These are phyloP conservation scores for Papilio dardanus DNA, from an alignment of 1,140 invertebrate genomes.

Conservation along the genomic window DNA sequence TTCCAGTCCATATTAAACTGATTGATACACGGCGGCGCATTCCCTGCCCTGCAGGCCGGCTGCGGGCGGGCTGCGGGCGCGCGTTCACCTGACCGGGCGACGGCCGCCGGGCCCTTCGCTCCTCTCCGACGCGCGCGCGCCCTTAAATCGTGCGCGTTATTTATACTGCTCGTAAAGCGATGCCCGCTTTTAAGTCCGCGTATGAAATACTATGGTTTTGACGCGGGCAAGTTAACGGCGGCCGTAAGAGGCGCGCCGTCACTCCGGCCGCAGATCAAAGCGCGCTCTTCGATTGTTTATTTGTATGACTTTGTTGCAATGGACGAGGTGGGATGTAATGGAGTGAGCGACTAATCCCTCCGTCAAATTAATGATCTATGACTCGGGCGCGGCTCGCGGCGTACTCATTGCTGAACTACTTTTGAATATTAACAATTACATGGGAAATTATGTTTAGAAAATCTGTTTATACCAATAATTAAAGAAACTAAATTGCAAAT, in stretches of 20 bases:
- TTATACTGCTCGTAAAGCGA: slow-evolving; percentile 57
- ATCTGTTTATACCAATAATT: too few species aligned
- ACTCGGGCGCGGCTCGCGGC: not conserved
- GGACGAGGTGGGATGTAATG: slow-evolving; percentile 51
- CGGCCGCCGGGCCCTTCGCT: slow-evolving; percentile 45
- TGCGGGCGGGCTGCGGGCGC: not conserved
- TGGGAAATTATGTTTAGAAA: too few species aligned
- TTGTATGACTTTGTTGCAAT: slow-evolving; percentile 60
- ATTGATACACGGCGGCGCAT: slow-evolving; percentile 29
- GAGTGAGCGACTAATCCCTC: slow-evolving; percentile 44
- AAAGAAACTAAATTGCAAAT: too few species aligned
- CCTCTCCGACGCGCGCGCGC: slow-evolving; percentile 44
- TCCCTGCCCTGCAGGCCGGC: not conserved
- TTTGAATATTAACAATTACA: not conserved
- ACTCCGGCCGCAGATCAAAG: slow-evolving; percentile 58
- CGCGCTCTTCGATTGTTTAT: slow-evolving; percentile 54
- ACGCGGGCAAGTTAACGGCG: slow-evolving; percentile 43
- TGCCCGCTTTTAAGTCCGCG: slow-evolving; percentile 54
- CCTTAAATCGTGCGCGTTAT: slow-evolving; percentile 53
- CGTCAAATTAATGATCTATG: slow-evolving; percentile 39
- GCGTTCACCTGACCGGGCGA: slow-evolving; percentile 51
- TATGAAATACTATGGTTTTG: slow-evolving; percentile 53
- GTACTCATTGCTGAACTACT: not conserved
- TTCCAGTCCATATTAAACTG: slow-evolving; percentile 21
- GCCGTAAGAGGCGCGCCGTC: slow-evolving; percentile 42